A percentile compares a stretch with the other conserved stretches of the same genome.
phyloP scores from a whole-genome alignment of 2,888 invertebrate species.

The Tetanocera ferruginea region DNA sequence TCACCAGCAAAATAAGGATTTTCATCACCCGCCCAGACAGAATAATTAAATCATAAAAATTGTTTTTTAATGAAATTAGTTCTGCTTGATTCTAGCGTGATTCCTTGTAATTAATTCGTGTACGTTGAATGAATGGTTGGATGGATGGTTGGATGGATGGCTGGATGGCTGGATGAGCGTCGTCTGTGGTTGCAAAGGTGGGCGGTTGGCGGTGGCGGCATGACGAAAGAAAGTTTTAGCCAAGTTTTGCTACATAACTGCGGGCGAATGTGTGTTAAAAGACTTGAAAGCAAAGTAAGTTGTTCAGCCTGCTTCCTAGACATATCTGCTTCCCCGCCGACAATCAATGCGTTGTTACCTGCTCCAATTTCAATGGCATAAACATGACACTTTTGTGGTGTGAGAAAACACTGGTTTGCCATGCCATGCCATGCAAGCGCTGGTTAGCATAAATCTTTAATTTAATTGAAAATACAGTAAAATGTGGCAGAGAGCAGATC shows the following conservation, averaged over 20 bases:
- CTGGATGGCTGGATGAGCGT: neutral
- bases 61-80: conserved; percentile 56
- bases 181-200: neutral
- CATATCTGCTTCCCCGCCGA: too few relatives aligned
- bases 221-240: neutral
- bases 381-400: neutral
- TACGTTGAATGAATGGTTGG: neutral
- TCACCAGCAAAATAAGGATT: neutral
- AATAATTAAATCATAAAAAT: conserved; percentile 54
- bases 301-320: neutral
- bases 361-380: neutral
- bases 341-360: too few relatives aligned
- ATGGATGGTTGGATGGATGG: neutral
- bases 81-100: conserved; percentile 45
- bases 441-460: too few relatives aligned
- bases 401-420: too few relatives aligned
- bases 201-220: neutral
- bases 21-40: neutral
- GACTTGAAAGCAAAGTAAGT: neutral
- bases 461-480: too few relatives aligned
- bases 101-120: conserved; percentile 39
- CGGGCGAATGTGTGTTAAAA: neutral
- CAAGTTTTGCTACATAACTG: neutral
- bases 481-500: too few relatives aligned
- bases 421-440: too few relatives aligned